phyloP scores from a whole-genome alignment of 92 coral and sea anemone genomes.

The Isaurus tuberculatus region DNA sequence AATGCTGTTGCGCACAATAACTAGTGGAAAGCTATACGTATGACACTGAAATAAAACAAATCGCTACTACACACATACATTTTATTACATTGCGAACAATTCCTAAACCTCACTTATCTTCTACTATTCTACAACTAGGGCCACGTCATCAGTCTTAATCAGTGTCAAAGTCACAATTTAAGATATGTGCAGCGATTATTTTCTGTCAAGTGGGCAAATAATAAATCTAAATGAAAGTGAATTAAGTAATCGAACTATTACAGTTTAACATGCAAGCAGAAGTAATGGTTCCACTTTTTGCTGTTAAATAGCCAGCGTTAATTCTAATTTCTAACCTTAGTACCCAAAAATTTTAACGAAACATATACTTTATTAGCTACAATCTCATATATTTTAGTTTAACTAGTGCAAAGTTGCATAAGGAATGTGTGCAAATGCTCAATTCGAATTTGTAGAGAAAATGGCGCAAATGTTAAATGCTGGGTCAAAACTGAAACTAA shows the following conservation, averaged over 20 bases:
- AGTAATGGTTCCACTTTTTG: neutral
- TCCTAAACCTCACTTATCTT: neutral
- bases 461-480: slow-evolving; percentile 3
- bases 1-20: neutral
- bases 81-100: neutral
- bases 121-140: slow-evolving; percentile 18
- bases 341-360: slow-evolving; percentile 12
- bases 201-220: neutral
- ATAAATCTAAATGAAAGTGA: slow-evolving; percentile 14
- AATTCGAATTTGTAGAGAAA: slow-evolving; percentile 18
- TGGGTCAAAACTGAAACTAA: slow-evolving; percentile 16
- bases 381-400: slow-evolving; percentile 23
- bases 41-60: neutral
- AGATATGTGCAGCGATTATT: neutral
- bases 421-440: slow-evolving; percentile 14
- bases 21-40: neutral
- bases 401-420: neutral
- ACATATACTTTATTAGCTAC: neutral
- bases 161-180: slow-evolving; percentile 8
- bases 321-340: neutral
- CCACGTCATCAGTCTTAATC: slow-evolving; percentile 6
- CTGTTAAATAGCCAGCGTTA: slow-evolving; percentile 13
- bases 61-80: neutral
- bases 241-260: slow-evolving; percentile 4
- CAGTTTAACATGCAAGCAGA: slow-evolving; percentile 2